These are phyloP conservation scores for Paedocypris micromegethes DNA, from an alignment of 2,797 vertebrate species.

Conservation along the genomic window DNA sequence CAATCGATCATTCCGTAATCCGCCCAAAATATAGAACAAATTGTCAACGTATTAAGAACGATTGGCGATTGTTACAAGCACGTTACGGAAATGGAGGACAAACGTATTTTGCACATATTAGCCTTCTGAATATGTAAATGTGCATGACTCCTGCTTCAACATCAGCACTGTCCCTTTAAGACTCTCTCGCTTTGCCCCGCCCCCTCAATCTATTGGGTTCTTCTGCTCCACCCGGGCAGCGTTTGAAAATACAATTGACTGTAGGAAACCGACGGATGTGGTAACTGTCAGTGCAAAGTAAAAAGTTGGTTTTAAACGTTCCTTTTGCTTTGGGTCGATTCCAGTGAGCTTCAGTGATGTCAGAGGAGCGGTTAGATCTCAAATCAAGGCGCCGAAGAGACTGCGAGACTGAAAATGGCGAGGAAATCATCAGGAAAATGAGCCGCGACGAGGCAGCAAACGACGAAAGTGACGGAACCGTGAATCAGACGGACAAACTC, in stretches of 20 bases:
- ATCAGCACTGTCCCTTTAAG: constrained; percentile 7
- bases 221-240: constrained; percentile 1
- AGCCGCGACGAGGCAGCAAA: neutral
- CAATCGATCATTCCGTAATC: neutral
- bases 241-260: constrained; percentile 34
- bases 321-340: neutral
- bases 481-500: neutral
- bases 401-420: constrained; percentile 48
- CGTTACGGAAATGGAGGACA: too few species aligned
- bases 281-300: too few species aligned
- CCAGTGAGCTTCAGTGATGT: constrained; percentile 2
- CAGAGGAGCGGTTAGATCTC: constrained; percentile 3
- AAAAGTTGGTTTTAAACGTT: too few species aligned
- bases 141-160: too few species aligned
- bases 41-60: too few species aligned
- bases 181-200: constrained; percentile 4
- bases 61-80: too few species aligned
- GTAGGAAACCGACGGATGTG: constrained; percentile 3
- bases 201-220: constrained; percentile 17
- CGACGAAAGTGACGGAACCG: neutral
- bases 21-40: neutral
- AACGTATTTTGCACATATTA: too few species aligned
- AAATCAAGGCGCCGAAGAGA: neutral
- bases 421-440: constrained; percentile 9
- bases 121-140: too few species aligned